Conservation (phyloP, 2,888 invertebrate genomes). For the Euclidia mi region DNA sequence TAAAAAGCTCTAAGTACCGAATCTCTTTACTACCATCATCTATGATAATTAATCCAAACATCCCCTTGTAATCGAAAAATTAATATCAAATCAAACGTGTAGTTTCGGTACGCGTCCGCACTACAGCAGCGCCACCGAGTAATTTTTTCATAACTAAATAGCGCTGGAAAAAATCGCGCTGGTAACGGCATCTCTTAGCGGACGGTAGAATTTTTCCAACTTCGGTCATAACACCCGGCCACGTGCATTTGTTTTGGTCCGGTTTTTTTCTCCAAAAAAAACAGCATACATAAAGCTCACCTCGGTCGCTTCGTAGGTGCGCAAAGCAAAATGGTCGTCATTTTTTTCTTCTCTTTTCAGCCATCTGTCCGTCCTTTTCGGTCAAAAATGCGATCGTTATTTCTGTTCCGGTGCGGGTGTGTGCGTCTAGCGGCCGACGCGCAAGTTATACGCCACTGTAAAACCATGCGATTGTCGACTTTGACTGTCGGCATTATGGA, state of each 20-base stretch:
- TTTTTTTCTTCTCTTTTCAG: constrained; percentile 90
- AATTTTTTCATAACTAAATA: constrained; percentile 82
- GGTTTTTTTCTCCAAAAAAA: constrained; percentile 88
- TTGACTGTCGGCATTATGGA: constrained; percentile 31
- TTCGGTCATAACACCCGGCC: constrained; percentile 89
- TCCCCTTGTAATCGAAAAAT: constrained; percentile 4
- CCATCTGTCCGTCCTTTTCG: constrained; percentile 90
- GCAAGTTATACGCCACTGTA: constrained; percentile 71
- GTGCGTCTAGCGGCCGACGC: constrained; percentile 81
- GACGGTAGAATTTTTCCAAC: constrained; percentile 81
- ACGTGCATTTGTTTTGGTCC: constrained; percentile 90
- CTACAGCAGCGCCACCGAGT: constrained; percentile 79
- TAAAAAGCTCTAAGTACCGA: too few relatives aligned
- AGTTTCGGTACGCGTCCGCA: constrained; percentile 8
- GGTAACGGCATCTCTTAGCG: constrained; percentile 88
- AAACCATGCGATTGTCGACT: constrained; percentile 49
- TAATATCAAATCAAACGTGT: constrained; percentile 28
- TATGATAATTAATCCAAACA: not conserved
- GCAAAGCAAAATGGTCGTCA: constrained; percentile 89
- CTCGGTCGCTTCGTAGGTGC: constrained; percentile 83
- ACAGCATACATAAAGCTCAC: constrained; percentile 87
- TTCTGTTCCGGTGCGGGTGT: constrained; percentile 89
- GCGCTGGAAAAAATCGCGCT: constrained; percentile 77
- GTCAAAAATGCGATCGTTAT: constrained; percentile 91
- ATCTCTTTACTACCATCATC: too few relatives aligned